phyloP scores from a whole-genome alignment of 2,797 vertebrate species.

The Remorina albescens region DNA sequence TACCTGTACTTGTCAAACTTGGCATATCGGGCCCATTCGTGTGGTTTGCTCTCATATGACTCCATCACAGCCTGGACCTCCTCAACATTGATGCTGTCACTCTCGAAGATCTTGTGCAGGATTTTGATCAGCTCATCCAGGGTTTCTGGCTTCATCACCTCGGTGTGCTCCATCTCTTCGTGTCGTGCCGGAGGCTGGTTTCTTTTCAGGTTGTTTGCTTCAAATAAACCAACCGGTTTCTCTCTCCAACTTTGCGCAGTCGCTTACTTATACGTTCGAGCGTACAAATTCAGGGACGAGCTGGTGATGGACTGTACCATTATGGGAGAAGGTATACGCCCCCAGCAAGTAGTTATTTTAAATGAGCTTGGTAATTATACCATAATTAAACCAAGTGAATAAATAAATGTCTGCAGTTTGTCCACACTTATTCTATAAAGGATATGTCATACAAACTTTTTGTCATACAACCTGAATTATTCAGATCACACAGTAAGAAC shows the following conservation, averaged over 20 bases:
- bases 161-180: slow-evolving; percentile 87
- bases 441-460: background rate
- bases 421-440: fast-evolving
- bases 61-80: slow-evolving; percentile 93
- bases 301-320: slow-evolving; percentile 81
- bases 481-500: slow-evolving; percentile 38
- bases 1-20: slow-evolving; percentile 95
- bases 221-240: background rate
- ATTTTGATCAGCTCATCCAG: slow-evolving; percentile 88
- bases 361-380: background rate
- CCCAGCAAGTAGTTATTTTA: slow-evolving; percentile 9
- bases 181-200: background rate
- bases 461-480: too few species aligned
- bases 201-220: too few species aligned
- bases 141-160: slow-evolving; percentile 85
- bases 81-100: slow-evolving; percentile 89
- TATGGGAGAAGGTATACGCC: slow-evolving; percentile 47
- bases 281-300: slow-evolving; percentile 65
- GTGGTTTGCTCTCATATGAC: slow-evolving; percentile 90
- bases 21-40: slow-evolving; percentile 91
- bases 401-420: background rate
- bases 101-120: slow-evolving; percentile 89
- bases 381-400: background rate
- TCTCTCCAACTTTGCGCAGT: slow-evolving; percentile 25
- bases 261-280: slow-evolving; percentile 59